Evolutionary conservation across 2,113 vertebrate genomes (phyloP).

Genomic region (Electrona antarctica): DNA sequence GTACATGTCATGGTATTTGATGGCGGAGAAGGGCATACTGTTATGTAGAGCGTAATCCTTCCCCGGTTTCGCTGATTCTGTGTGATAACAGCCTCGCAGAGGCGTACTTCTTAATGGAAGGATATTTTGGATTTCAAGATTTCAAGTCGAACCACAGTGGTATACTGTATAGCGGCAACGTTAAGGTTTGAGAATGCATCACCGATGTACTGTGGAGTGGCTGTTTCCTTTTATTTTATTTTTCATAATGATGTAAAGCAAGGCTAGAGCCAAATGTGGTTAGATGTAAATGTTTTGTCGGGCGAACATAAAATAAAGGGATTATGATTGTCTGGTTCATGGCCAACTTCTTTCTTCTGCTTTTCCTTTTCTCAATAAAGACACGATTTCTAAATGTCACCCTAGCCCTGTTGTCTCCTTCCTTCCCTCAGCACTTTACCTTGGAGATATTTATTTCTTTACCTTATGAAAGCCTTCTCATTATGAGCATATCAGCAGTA

Average conservation of each 20-base stretch:
- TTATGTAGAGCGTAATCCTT: conserved; percentile 51
- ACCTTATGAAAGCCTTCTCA: neutral
- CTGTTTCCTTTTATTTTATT: neutral
- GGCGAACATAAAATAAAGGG: conserved; percentile 14
- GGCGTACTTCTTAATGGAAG: conserved; percentile 5
- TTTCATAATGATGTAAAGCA: conserved; percentile 41
- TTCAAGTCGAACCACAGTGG: neutral
- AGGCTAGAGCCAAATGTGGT: conserved; percentile 33
- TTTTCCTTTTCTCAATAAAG: conserved; percentile 72
- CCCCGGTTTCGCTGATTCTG: conserved; percentile 6
- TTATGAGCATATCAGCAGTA: no score
- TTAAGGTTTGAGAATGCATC: conserved; percentile 15
- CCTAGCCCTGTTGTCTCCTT: neutral
- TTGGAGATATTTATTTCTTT: neutral
- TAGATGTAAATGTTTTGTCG: conserved; percentile 57
- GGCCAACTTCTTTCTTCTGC: conserved; percentile 52
- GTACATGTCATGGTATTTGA: conserved; percentile 30
- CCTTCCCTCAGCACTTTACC: neutral
- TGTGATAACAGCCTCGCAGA: conserved; percentile 23
- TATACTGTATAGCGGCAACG: conserved; percentile 14
- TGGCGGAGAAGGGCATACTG: conserved; percentile 22
- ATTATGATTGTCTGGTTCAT: conserved; percentile 31
- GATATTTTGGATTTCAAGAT: conserved; percentile 31
- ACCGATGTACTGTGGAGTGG: conserved; percentile 24
- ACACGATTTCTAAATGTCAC: conserved; percentile 52